A percentile compares a stretch with the other conserved stretches of the same genome.
These are phyloP conservation scores for Leucoraja erinaceus DNA, from an alignment of 2,113 vertebrate genomes.

Conservation along the genomic window DNA sequence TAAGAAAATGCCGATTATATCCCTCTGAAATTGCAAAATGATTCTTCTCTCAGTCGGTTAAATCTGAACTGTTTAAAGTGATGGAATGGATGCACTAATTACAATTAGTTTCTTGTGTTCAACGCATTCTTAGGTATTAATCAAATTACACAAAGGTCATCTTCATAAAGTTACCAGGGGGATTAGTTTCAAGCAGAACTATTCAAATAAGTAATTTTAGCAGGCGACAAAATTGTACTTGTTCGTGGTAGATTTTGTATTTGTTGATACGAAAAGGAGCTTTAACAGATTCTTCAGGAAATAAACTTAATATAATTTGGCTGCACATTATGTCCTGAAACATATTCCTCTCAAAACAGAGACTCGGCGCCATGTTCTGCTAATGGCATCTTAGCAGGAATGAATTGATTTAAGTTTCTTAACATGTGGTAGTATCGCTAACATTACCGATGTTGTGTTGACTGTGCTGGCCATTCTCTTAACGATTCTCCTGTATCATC, in stretches of 20 bases:
- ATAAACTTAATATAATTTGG: not conserved
- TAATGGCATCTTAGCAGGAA: no score
- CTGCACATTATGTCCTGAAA: not conserved
- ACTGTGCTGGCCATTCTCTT: no score
- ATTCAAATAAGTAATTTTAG: no score
- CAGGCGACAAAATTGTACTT: not conserved
- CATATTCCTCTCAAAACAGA: not conserved
- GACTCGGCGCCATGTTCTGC: no score
- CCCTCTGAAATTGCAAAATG: not conserved
- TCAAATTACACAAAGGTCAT: not conserved
- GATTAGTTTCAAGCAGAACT: no score
- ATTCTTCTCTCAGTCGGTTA: no score
- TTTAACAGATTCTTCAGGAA: no score
- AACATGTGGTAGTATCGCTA: no score
- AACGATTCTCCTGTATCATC: no score
- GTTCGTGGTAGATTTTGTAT: not conserved
- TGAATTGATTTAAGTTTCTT: no score
- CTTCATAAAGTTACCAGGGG: no score
- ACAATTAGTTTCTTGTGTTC: not conserved
- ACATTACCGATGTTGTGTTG: no score
- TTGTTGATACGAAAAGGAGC: not conserved
- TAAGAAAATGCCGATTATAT: not conserved
- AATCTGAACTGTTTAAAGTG: not conserved
- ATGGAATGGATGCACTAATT: not conserved
- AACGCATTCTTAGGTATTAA: not conserved